phyloP scores from a whole-genome alignment of 1,140 invertebrate species.

The Rhyacophila brunnea region DNA sequence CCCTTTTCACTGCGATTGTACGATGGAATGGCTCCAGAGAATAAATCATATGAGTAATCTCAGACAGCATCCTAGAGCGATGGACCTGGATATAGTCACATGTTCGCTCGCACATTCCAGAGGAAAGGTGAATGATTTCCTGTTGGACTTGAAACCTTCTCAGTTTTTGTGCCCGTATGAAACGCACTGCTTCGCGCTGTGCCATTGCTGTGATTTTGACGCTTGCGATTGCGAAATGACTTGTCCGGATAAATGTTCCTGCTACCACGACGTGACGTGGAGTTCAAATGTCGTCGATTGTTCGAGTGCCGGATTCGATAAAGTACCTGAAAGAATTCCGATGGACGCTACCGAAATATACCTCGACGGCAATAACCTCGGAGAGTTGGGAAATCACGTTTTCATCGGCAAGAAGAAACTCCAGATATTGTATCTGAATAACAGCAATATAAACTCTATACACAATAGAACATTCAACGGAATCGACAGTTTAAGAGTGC shows the following conservation, averaged over 20 bases:
- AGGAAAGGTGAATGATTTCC: constrained; percentile 62
- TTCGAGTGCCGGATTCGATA: constrained; percentile 70
- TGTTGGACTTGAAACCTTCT: constrained; percentile 74
- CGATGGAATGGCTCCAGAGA: constrained; percentile 81
- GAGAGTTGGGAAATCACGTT: constrained; percentile 77
- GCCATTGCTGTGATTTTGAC: constrained; percentile 89
- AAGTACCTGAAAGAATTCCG: constrained; percentile 76
- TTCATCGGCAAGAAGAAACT: constrained; percentile 87
- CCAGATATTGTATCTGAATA: constrained; percentile 78
- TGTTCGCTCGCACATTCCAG: constrained; percentile 80
- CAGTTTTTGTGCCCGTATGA: constrained; percentile 86
- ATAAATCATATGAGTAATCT: constrained; percentile 72
- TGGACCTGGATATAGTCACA: constrained; percentile 81
- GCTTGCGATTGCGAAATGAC: constrained; percentile 91
- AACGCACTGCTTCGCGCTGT: constrained; percentile 83
- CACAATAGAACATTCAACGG: constrained; percentile 85
- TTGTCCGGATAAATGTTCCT: constrained; percentile 82
- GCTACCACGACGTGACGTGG: constrained; percentile 90
- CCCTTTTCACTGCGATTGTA: constrained; percentile 80
- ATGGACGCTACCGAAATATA: constrained; percentile 91
- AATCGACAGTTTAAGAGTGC: constrained; percentile 67
- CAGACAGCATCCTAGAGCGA: constrained; percentile 77
- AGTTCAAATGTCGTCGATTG: constrained; percentile 89
- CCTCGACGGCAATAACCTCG: constrained; percentile 82
- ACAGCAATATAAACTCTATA: constrained; percentile 74